These are phyloP conservation scores for Aphodius sticticus DNA, from an alignment of 2,888 invertebrate species.

Conservation along the genomic window DNA sequence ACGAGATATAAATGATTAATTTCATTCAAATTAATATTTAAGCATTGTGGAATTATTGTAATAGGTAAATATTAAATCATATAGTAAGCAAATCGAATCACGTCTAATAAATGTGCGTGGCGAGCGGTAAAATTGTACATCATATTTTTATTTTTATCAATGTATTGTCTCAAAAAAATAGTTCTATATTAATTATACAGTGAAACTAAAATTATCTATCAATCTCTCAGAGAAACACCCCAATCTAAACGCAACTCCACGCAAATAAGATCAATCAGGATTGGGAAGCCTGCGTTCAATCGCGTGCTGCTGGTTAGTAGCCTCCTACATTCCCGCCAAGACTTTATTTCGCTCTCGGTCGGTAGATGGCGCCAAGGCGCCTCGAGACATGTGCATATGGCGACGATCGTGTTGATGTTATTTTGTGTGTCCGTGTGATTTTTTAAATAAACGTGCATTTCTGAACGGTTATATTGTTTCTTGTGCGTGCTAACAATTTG, in stretches of 20 bases:
- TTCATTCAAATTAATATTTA: no score
- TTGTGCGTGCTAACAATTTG: conserved; percentile 13
- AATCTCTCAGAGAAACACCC: not conserved
- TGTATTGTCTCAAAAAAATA: no score
- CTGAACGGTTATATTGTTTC: not conserved
- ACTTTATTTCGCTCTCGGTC: conserved; percentile 18
- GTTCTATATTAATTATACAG: not conserved
- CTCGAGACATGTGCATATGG: conserved; percentile 34
- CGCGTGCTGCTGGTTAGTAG: not conserved
- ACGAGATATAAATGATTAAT: no score
- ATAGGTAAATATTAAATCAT: no score
- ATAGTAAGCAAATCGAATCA: no score
- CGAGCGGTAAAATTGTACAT: no score
- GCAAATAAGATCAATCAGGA: not conserved
- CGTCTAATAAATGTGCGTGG: no score
- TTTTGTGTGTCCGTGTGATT: conserved; percentile 11
- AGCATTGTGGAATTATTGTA: no score
- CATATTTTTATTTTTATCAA: no score
- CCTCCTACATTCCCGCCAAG: conserved; percentile 4
- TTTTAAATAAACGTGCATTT: conserved; percentile 13
- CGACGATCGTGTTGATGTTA: conserved; percentile 18
- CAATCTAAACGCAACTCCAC: not conserved
- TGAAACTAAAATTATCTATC: not conserved
- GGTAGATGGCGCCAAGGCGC: conserved; percentile 29
- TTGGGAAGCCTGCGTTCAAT: not conserved